Evolutionary conservation across 2,797 vertebrate genomes (phyloP).

Genomic region (Streptopelia turtur): DNA sequence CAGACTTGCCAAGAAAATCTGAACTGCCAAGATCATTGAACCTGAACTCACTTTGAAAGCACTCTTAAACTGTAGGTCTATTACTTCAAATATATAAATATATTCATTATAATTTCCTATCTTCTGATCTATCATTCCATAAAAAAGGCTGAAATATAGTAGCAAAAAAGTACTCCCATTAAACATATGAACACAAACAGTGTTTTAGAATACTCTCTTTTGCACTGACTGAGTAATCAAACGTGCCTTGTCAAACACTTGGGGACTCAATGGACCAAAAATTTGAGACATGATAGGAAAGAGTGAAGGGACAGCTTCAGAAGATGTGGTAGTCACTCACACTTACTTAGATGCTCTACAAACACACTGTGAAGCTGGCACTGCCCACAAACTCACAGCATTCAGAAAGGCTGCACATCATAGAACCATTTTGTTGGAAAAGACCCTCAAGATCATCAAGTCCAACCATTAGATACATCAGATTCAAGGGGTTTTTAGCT

Average conservation of each 20-base stretch:
- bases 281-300: neutral
- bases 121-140: neutral
- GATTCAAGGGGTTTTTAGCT: neutral
- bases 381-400: neutral
- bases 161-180: neutral
- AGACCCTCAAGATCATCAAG: too few species aligned
- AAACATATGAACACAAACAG: neutral
- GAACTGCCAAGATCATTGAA: neutral
- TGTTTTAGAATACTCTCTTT: neutral
- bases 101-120: neutral
- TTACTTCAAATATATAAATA: neutral
- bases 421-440: too few species aligned
- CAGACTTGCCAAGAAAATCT: neutral
- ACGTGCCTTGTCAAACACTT: neutral
- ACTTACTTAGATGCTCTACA: neutral
- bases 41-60: neutral
- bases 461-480: neutral
- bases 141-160: neutral
- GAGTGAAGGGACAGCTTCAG: neutral
- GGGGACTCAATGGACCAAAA: neutral
- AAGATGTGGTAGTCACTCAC: too few species aligned
- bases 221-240: neutral
- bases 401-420: too few species aligned
- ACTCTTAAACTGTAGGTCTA: neutral
- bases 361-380: neutral